Base-by-base conservation (phyloP, 2,888 invertebrate species). In the Rambutsinella grinnellia region DNA sequence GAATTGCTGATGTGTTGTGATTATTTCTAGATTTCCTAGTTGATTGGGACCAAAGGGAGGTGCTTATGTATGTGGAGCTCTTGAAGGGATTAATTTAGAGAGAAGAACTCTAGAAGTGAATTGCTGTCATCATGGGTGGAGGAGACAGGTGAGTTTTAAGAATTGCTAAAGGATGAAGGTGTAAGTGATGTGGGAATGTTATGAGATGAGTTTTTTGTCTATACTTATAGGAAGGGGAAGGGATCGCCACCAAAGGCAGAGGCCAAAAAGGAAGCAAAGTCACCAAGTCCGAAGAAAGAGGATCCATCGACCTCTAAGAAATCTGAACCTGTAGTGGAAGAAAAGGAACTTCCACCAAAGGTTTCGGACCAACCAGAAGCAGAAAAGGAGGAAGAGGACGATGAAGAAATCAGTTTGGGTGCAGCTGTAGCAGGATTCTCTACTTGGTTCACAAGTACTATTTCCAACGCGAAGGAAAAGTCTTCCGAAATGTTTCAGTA, bases 401-500 rank as follows among this genome's bases (percentile, higher is more conserved):
- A 67, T 3, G 67, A 71, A n/a, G 67, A 77, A 23, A 75, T 68
- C 27, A 76, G 3, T 46, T 65, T 69, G 69, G 76, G 76, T 3
- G 76, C 76, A 5, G 77, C 77, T 13, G 77, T 71, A n/a, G 77
- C 77, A 57, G 71, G 71, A 0, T 67, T 71, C 10, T 76, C 76
- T 15, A 71, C 61, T 61, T 84, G 84, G 84, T 81, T 83, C 28
- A 54, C 76, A 2, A 79, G 72, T 27, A 76, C 78, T 10, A 46
- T 83, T 3, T 53, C 65, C 19, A 66, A 72, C 8, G 82, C 82
- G 15, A 82, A 80, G 63, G 81, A 80, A 61, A 80, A 79, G 65
- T 81, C 82, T 17, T 65, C 62, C 28, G 82, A 82, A 71, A 82
- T 84, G 83, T 81, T 82, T 54, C 78, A 83, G 58, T 84, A 84